A percentile compares a stretch with the other conserved stretches of the same genome.
phyloP scores from a whole-genome alignment of 2,888 invertebrate species.

The Agonopterix alstromeriana region DNA sequence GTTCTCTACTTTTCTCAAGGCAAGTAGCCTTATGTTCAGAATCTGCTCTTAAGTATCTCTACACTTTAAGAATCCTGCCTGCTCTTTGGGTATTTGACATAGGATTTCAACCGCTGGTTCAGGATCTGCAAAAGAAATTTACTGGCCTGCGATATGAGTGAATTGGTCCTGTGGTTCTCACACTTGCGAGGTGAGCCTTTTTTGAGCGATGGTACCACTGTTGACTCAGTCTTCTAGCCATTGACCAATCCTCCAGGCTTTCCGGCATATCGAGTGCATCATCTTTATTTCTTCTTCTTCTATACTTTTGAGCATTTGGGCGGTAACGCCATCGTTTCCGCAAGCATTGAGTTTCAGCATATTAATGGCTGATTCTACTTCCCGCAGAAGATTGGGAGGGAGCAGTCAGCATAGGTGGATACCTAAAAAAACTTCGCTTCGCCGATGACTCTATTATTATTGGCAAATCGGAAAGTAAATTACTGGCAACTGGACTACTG shows the following conservation, averaged over 20 bases:
- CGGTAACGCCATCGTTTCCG: background rate
- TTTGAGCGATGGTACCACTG: constrained; percentile 6
- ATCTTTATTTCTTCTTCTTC: background rate
- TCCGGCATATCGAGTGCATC: constrained; percentile 1
- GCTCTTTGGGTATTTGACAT: constrained; percentile 4
- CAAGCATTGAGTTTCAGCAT: no score
- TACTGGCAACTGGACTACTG: no score
- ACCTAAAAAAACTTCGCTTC: no score
- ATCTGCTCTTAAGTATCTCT: background rate
- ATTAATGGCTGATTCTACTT: no score
- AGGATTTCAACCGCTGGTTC: background rate
- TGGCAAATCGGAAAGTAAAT: no score
- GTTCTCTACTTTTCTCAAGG: background rate
- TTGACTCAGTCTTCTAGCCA: constrained; percentile 4
- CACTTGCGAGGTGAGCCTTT: constrained; percentile 6
- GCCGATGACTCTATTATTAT: no score
- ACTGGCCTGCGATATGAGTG: constrained; percentile 7
- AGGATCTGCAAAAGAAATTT: constrained; percentile 1
- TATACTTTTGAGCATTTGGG: no score
- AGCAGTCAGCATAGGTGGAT: no score
- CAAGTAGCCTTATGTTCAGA: background rate
- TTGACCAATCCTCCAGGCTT: constrained; percentile 7
- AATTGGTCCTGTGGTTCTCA: constrained; percentile 1
- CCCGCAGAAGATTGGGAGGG: no score
- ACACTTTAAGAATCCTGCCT: constrained; percentile 7